A percentile compares a stretch with the other conserved stretches of the same genome.
Evolutionary conservation across 1,140 invertebrate genomes (phyloP).

Genomic region (Coptotermes formosanus): DNA sequence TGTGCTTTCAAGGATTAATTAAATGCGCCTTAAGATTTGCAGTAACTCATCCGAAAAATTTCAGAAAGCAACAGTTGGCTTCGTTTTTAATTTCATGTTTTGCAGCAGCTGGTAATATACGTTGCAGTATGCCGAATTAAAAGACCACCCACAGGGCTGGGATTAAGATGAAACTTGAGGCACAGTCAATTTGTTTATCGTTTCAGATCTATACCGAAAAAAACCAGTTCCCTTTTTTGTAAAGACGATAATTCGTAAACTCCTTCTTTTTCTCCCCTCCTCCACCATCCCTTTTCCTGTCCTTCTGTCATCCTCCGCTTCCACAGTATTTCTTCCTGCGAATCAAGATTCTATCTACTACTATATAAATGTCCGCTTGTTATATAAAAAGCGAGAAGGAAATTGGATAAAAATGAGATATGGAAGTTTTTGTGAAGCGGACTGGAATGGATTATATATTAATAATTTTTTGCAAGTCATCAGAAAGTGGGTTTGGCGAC

Average conservation of each 20-base stretch:
- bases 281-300: too few relatives aligned
- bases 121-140: neutral
- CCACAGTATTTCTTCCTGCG: neutral
- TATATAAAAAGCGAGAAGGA: neutral
- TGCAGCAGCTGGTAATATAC: neutral
- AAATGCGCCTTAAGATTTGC: neutral
- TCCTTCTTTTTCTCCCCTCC: neutral
- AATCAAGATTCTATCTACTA: neutral
- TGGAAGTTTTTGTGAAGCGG: neutral
- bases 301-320: too few relatives aligned
- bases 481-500: neutral
- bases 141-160: neutral
- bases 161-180: neutral
- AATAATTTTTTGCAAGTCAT: slow-evolving; percentile 1
- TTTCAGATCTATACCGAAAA: neutral
- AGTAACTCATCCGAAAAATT: neutral
- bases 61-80: neutral
- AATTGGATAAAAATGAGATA: slow-evolving; percentile 14
- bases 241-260: neutral
- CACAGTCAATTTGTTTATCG: slow-evolving; percentile 14
- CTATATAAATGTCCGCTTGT: neutral
- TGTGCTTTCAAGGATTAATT: too few relatives aligned
- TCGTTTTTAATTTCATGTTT: neutral
- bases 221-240: neutral
- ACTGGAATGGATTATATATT: neutral